Evolutionary conservation across 2,888 invertebrate genomes (phyloP), one percentile per base, ranked within the genome.

Genomic region (Operophtera brumata): DNA sequence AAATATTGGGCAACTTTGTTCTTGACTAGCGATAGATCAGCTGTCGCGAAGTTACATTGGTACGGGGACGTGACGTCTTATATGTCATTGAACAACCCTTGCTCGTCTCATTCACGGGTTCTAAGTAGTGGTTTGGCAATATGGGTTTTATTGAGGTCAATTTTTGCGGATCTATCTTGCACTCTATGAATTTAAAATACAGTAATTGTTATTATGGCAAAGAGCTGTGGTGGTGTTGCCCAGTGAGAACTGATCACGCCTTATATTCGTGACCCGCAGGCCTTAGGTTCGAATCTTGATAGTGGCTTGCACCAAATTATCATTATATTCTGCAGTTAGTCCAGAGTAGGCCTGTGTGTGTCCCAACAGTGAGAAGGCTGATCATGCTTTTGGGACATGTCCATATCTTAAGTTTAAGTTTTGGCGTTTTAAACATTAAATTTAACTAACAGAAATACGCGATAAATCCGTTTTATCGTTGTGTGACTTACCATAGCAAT

Each of bases 31-130:
- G 55, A 62, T 39, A 61, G 49, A 58, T 63, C 52, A 51, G 44
- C 47, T 56, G 45, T 65, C 40, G 49, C 47, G 46, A n/a, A 47
- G 48, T 73, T 54, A 46, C 55, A 30, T 59, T 80, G 80, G 88
- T 90, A 84, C 59, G 58, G 72, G 47, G 84, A 62, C 41, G 63
- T 87, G 89, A 89, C 87, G 88, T 81, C 65, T 62, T 57, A 57
- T 59, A 66, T 73, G 75, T 77, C 84, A 86, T 89, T 87, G 87
- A 87, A 86, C 84, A 85, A 86, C 87, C 88, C 86, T 76, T 80
- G 78, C 74, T 70, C 73, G 65, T 66, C 70, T 66, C 65, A 65
- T 77, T 84, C 84, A 84, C 80, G 83, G 71, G 75, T 85, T 88
- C 84, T 62, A 73, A 81, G 82, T 82, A 83, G 67, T 70, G 32